phyloP scores from a whole-genome alignment of 1,140 invertebrate genomes.

The Aphidius ervi region DNA sequence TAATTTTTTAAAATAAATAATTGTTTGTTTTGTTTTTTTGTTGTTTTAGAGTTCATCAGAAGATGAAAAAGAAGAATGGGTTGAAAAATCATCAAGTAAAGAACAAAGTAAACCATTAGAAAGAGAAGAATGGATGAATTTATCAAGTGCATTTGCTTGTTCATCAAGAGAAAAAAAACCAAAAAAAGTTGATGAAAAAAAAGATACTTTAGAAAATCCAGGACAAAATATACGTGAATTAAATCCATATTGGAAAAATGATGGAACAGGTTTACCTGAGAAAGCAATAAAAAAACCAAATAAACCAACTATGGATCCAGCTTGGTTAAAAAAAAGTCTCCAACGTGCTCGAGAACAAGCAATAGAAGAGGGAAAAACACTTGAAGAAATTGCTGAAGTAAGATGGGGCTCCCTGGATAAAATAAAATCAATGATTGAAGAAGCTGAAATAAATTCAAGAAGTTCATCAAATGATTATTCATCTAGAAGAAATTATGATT shows the following conservation, averaged over 20 bases:
- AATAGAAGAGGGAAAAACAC: slow-evolving; percentile 51
- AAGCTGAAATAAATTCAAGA: slow-evolving; percentile 45
- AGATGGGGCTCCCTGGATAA: slow-evolving; percentile 61
- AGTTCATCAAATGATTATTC: neutral
- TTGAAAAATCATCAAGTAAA: slow-evolving; percentile 47
- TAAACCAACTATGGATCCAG: slow-evolving; percentile 46
- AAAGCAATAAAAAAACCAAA: slow-evolving; percentile 16
- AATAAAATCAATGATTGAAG: slow-evolving; percentile 52
- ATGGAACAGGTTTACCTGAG: slow-evolving; percentile 71
- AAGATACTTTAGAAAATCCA: slow-evolving; percentile 61
- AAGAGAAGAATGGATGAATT: slow-evolving; percentile 54
- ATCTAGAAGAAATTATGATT: slow-evolving; percentile 23
- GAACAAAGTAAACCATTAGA: slow-evolving; percentile 30
- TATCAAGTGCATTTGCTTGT: slow-evolving; percentile 44
- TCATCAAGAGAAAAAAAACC: slow-evolving; percentile 43
- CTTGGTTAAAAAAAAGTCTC: slow-evolving; percentile 60
- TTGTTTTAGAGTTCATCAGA: slow-evolving; percentile 23
- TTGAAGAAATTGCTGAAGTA: slow-evolving; percentile 62
- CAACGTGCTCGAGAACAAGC: slow-evolving; percentile 59
- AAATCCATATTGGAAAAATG: slow-evolving; percentile 91
- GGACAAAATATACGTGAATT: slow-evolving; percentile 72
- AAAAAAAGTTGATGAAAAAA: slow-evolving; percentile 48
- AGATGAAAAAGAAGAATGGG: slow-evolving; percentile 46
- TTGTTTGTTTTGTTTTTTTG: slow-evolving; percentile 5
- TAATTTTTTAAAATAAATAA: slow-evolving; percentile 4